Percentiles rank a stretch among this genome's conserved stretches.
Evolutionary conservation across 2,797 vertebrate species (phyloP).

Genomic region (Eleutherodactylus coqui): DNA sequence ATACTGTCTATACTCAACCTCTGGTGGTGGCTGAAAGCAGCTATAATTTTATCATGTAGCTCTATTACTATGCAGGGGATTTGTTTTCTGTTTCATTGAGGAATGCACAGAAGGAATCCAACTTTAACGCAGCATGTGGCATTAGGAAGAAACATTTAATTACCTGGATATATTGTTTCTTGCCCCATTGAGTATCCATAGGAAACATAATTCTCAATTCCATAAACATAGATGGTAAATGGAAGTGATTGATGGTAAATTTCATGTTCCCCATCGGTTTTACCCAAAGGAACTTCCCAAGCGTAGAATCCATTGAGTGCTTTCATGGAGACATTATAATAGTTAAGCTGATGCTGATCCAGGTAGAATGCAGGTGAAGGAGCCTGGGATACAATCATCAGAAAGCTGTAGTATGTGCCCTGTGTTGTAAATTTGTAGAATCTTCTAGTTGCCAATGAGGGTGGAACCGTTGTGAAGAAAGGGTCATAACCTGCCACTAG

Average conservation of each 20-base stretch:
- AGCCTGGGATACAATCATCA: slow-evolving; percentile 18
- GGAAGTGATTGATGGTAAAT: slow-evolving; percentile 21
- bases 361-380: slow-evolving; percentile 36
- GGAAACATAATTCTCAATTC: slow-evolving; percentile 5
- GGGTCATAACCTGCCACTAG: slow-evolving; percentile 12
- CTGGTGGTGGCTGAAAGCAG: too few species aligned
- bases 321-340: not conserved
- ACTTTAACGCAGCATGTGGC: not conserved
- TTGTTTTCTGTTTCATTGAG: too few species aligned
- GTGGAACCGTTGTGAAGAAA: slow-evolving; percentile 31
- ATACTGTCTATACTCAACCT: not conserved
- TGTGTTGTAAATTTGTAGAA: slow-evolving; percentile 53
- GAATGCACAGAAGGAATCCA: not conserved
- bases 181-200: slow-evolving; percentile 58
- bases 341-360: slow-evolving; percentile 28
- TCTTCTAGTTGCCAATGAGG: not conserved
- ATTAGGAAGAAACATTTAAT: not conserved
- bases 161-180: slow-evolving; percentile 52
- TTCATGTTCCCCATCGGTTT: slow-evolving; percentile 46
- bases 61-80: too few species aligned
- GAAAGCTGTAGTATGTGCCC: slow-evolving; percentile 24
- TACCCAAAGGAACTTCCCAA: slow-evolving; percentile 42
- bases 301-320: slow-evolving; percentile 2
- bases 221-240: slow-evolving; percentile 48
- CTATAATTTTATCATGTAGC: too few species aligned